Conservation (phyloP, 2,113 vertebrate species). For the Saimiri boliviensis region DNA sequence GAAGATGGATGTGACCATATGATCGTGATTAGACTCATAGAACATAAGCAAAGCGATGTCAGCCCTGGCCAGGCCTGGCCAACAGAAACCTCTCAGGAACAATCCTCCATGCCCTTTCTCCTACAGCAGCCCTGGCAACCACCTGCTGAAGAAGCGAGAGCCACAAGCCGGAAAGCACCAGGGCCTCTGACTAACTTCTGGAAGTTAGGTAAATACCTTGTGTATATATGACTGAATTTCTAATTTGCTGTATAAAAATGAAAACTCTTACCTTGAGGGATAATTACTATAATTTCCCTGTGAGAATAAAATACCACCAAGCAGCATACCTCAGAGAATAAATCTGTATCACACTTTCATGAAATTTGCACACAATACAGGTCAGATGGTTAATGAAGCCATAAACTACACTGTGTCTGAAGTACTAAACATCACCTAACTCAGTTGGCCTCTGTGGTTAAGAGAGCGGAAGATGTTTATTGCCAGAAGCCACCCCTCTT, state of each 20-base stretch:
- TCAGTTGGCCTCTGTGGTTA: constrained; percentile 79
- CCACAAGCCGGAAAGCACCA: neutral
- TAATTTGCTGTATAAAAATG: neutral
- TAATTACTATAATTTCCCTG: constrained; percentile 80
- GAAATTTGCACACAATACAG: constrained; percentile 84
- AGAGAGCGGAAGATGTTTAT: constrained; percentile 82
- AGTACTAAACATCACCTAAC: constrained; percentile 78
- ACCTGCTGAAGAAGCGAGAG: neutral
- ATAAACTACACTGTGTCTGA: constrained; percentile 79
- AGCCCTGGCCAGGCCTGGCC: rapidly evolving
- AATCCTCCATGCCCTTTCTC: neutral
- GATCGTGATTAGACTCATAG: too few relatives aligned
- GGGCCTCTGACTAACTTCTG: neutral
- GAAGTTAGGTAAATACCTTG: neutral
- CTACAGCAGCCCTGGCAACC: rapidly evolving
- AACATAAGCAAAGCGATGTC: neutral
- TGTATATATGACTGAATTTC: neutral
- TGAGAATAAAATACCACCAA: constrained; percentile 78
- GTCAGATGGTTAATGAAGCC: constrained; percentile 84
- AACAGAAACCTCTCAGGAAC: neutral
- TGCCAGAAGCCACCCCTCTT: constrained; percentile 81
- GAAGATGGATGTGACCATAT: too few relatives aligned
- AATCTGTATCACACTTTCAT: constrained; percentile 78
- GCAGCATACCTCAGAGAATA: constrained; percentile 76
- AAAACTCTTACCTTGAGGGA: constrained; percentile 62